Base-by-base conservation (phyloP, 2,888 invertebrate genomes). In the Cheilosia vulpina region DNA sequence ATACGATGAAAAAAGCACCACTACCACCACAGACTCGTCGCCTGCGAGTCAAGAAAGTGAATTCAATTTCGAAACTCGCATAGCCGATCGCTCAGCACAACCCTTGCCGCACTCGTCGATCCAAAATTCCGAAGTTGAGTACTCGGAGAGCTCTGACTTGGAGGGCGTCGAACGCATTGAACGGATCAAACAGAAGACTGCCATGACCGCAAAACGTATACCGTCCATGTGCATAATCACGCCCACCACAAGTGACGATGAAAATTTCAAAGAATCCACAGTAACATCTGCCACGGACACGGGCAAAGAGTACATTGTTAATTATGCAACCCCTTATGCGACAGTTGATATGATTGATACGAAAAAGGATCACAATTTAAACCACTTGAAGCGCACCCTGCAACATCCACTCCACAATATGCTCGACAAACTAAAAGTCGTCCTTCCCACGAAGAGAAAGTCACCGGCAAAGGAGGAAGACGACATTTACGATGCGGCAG, bases 181-280 rank as follows among this genome's bases (percentile, higher is more conserved):
- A 92, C 93, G 97, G 88, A 96, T 97, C 87, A 93, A 97, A 82
- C 95, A 95, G 53, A 98, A 97, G 93, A 98, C 97, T 0, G 96
- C 96, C 1, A 96, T 98, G 53, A 97, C 96, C 89, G 96, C 96
- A 66, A 96, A 96, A 88, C 94, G 97, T 88, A 98, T 98, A 90
- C 98, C 98, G 1, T 97, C 97, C 5, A 96, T 98, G 96, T 98
- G 97, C 92, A 97, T 97, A 2, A 97, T 97, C 63, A 97, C 97
- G 17, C 97, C 97, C 4, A 95, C 96, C 0, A 96, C 96, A 83
- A 97, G 97, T 87, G 97, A 97, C 88, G 97, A 97, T 89, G 97
- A 97, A 91, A 95, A 90, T 60, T 55, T 85, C 60, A 68, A 76
- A 77, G 76, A 85, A 88, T 87, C 88, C 87, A 76, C 57, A 34